A percentile compares a stretch with the other conserved stretches of the same genome.
Evolutionary conservation across 2,888 invertebrate species (phyloP).

Genomic region (Silvanus unidentatus): DNA sequence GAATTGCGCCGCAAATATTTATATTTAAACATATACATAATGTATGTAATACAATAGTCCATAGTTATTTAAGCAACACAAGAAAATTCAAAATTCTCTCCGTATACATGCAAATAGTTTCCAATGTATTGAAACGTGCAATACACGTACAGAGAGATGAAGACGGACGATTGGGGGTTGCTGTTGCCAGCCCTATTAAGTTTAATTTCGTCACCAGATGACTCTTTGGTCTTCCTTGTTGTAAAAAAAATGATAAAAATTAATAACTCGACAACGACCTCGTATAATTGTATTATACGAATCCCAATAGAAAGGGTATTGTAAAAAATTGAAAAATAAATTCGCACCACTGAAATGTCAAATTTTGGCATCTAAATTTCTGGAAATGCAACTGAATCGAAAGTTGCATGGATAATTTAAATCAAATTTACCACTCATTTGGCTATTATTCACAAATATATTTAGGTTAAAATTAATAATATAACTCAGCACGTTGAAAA

Average conservation of each 20-base stretch:
- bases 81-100: conserved; percentile 28
- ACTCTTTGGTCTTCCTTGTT: conserved; percentile 47
- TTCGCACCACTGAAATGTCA: conserved; percentile 38
- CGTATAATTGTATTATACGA: conserved; percentile 1
- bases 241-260: conserved; percentile 10
- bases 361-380: conserved; percentile 47
- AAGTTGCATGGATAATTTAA: conserved; percentile 44
- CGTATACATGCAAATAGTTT: conserved; percentile 26
- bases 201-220: conserved; percentile 46
- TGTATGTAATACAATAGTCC: not conserved
- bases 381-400: conserved; percentile 42
- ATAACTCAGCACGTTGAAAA: not conserved
- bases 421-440: conserved; percentile 46
- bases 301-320: not conserved
- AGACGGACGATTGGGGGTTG: conserved; percentile 10
- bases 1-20: too few relatives aligned
- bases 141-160: conserved; percentile 20
- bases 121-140: conserved; percentile 30
- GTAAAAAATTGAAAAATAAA: conserved; percentile 7
- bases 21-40: too few relatives aligned
- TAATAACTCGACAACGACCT: conserved; percentile 43
- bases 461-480: conserved; percentile 42
- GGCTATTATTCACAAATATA: conserved; percentile 41
- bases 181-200: conserved; percentile 39
- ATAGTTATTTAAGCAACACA: not conserved